A percentile compares a stretch with the other conserved stretches of the same genome.
These are phyloP conservation scores for Pangasius krempfi DNA, from an alignment of 2,797 vertebrate species.

Conservation along the genomic window DNA sequence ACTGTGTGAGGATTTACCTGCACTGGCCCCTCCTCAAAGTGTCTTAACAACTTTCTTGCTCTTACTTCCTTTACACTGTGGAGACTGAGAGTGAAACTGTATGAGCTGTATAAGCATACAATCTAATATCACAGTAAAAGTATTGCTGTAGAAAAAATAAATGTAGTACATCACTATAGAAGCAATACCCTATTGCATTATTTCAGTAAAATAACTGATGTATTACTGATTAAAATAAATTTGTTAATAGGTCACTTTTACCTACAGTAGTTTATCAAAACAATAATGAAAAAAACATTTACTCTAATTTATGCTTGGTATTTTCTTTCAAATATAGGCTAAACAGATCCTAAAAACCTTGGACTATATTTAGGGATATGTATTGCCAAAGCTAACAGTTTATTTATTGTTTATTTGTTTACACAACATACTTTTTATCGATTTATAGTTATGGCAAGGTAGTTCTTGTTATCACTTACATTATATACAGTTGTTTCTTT, in stretches of 20 bases:
- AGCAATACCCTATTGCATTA: neutral
- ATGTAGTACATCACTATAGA: neutral
- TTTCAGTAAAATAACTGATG: neutral
- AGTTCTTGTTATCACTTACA: neutral
- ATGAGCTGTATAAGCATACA: neutral
- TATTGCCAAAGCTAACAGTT: neutral
- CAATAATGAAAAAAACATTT: neutral
- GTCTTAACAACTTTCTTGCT: conserved; percentile 50
- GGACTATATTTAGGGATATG: neutral
- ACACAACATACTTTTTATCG: neutral
- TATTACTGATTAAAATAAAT: neutral
- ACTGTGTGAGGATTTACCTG: conserved; percentile 30
- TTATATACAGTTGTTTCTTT: neutral
- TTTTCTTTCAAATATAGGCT: neutral
- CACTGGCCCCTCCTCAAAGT: conserved; percentile 25
- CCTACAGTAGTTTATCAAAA: neutral
- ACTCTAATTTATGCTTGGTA: neutral
- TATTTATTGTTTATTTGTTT: too few species aligned
- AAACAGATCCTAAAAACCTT: neutral
- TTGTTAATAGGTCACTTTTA: neutral
- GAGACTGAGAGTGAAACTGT: neutral
- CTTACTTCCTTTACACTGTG: neutral
- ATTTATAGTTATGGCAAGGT: neutral
- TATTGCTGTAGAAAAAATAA: too few species aligned
- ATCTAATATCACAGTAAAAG: neutral